Evolutionary conservation across 2,797 vertebrate species (phyloP).

Genomic region (Gymnodraco acuticeps): DNA sequence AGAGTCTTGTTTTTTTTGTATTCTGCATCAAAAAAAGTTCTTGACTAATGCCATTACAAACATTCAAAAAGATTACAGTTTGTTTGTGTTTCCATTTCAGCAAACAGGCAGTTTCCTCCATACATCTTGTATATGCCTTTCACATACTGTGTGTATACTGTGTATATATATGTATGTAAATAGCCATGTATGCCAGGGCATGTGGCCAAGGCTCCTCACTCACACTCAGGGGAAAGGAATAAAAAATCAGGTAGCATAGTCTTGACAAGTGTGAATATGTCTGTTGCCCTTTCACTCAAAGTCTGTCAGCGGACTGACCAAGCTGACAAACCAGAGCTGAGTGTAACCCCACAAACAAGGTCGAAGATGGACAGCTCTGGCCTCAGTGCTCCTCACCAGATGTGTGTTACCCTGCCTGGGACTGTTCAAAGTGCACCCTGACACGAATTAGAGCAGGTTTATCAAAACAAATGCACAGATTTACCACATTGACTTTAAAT

Average conservation of each 20-base stretch:
- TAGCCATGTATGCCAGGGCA: conserved; percentile 29
- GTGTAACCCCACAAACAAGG: conserved; percentile 77
- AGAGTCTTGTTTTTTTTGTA: background rate
- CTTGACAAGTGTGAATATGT: conserved; percentile 83
- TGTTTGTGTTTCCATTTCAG: conserved; percentile 22
- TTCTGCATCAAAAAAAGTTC: background rate
- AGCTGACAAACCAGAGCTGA: conserved; percentile 80
- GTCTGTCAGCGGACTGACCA: conserved; percentile 80
- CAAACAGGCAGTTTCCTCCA: conserved; percentile 8
- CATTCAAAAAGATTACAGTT: background rate
- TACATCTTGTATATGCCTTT: conserved; percentile 9
- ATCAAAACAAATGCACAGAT: conserved; percentile 34
- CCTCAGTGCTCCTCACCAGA: conserved; percentile 56
- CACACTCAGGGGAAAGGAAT: conserved; percentile 54
- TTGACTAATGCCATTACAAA: background rate
- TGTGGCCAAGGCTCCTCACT: conserved; percentile 53
- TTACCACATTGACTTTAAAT: conserved; percentile 23
- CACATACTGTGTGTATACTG: background rate
- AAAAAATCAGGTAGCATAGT: conserved; percentile 73
- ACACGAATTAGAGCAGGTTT: conserved; percentile 41
- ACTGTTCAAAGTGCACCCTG: conserved; percentile 40
- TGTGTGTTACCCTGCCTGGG: conserved; percentile 62
- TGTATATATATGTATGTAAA: conserved; percentile 43
- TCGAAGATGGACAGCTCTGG: conserved; percentile 71
- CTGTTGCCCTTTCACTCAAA: conserved; percentile 81